phyloP scores from a whole-genome alignment of 2,888 invertebrate genomes.

The Stictocephala bisonia region DNA sequence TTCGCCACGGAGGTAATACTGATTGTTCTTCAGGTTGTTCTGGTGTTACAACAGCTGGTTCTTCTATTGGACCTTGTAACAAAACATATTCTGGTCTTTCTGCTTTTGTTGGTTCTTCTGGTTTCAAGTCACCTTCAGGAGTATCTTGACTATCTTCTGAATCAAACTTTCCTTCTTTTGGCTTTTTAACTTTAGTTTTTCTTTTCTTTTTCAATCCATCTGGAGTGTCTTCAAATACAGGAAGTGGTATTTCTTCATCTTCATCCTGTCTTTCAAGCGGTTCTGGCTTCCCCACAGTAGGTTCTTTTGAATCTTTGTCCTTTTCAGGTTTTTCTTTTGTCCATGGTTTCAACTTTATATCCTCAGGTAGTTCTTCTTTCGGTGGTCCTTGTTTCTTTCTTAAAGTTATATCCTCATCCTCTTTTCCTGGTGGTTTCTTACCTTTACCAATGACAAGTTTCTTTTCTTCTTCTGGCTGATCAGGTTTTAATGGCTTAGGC shows the following conservation, averaged over 20 bases:
- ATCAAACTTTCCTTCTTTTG: background rate
- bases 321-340: conserved; percentile 62
- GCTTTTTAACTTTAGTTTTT: conserved; percentile 8
- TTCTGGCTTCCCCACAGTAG: conserved; percentile 61
- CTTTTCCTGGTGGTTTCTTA: conserved; percentile 57
- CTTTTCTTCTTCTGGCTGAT: conserved; percentile 56
- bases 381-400: conserved; percentile 64
- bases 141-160: background rate
- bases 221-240: conserved; percentile 53
- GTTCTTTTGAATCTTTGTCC: conserved; percentile 59
- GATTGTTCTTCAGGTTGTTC: no score
- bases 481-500: conserved; percentile 52
- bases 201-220: conserved; percentile 49
- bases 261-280: conserved; percentile 61
- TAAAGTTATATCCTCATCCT: conserved; percentile 63
- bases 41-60: no score
- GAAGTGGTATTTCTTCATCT: conserved; percentile 55
- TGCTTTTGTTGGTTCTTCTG: background rate
- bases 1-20: no score
- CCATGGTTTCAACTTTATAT: conserved; percentile 62
- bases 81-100: conserved; percentile 11
- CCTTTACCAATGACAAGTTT: conserved; percentile 57
- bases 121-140: background rate
- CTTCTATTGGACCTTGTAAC: no score
- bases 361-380: conserved; percentile 63